Evolutionary conservation across 2,113 vertebrate genomes (phyloP).

Genomic region (Channa maculata): DNA sequence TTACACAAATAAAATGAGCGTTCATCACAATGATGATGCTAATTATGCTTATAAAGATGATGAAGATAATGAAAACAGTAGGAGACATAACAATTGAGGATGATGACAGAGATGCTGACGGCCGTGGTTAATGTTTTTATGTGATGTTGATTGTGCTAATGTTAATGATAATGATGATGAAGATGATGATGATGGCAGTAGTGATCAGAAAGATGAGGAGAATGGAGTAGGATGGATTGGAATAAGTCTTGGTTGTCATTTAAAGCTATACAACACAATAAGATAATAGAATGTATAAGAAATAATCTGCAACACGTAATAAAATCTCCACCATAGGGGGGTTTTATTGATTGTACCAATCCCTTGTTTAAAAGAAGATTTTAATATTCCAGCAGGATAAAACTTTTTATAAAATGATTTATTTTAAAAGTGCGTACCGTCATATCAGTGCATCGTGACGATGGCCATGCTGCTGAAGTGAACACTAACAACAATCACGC

Average conservation of each 20-base stretch:
- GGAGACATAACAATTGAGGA: conserved; percentile 28
- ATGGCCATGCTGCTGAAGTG: conserved; percentile 1
- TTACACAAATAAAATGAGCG: conserved; percentile 49
- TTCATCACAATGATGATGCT: conserved; percentile 25
- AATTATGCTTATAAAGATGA: conserved; percentile 43
- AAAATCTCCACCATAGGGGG: no score
- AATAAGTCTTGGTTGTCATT: no score
- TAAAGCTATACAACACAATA: not conserved
- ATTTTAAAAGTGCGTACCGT: conserved; percentile 5
- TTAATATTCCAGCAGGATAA: no score
- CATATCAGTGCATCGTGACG: not conserved
- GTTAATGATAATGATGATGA: conserved; percentile 29
- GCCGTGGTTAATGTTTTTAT: conserved; percentile 43
- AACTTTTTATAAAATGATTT: no score
- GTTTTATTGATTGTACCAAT: no score
- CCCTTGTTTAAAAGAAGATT: no score
- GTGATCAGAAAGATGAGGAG: not conserved
- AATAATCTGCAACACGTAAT: no score
- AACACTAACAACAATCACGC: not conserved
- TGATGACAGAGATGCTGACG: conserved; percentile 22
- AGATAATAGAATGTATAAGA: no score
- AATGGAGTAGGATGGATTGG: not conserved
- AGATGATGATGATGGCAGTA: not conserved
- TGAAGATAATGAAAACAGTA: conserved; percentile 44
- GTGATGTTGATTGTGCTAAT: conserved; percentile 59